phyloP scores from a whole-genome alignment of 2,888 invertebrate genomes.

The Dryocosmus kuriphilus region DNA sequence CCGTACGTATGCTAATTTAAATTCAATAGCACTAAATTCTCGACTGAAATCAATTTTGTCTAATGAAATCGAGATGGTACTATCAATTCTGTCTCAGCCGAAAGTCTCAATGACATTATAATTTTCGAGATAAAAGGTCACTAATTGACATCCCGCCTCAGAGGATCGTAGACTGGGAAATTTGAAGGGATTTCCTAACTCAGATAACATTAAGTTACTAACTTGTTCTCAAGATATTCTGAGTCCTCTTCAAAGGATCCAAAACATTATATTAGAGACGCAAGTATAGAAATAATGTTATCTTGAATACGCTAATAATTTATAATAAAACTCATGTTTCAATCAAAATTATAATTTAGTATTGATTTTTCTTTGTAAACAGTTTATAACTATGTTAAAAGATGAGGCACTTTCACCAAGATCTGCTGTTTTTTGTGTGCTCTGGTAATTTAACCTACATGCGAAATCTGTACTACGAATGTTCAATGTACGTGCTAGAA shows the following conservation, averaged over 20 bases:
- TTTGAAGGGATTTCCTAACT: neutral
- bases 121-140: neutral
- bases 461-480: neutral
- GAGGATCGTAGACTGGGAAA: neutral
- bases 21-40: conserved; percentile 37
- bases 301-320: neutral
- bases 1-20: neutral
- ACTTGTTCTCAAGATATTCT: conserved; percentile 10
- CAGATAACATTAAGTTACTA: conserved; percentile 12
- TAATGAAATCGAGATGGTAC: neutral
- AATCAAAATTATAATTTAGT: neutral
- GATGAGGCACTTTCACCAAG: neutral
- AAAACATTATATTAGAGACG: conserved; percentile 19
- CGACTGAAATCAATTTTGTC: conserved; percentile 14
- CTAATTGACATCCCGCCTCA: neutral
- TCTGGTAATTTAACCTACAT: neutral
- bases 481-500: neutral
- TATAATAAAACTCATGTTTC: neutral
- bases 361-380: no score
- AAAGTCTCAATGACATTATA: conserved; percentile 17
- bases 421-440: neutral
- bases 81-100: neutral
- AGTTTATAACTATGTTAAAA: no score
- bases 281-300: conserved; percentile 15
- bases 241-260: conserved; percentile 20